Base-by-base conservation (phyloP, 2,113 vertebrate species). In the Oenanthe oenanthe region DNA sequence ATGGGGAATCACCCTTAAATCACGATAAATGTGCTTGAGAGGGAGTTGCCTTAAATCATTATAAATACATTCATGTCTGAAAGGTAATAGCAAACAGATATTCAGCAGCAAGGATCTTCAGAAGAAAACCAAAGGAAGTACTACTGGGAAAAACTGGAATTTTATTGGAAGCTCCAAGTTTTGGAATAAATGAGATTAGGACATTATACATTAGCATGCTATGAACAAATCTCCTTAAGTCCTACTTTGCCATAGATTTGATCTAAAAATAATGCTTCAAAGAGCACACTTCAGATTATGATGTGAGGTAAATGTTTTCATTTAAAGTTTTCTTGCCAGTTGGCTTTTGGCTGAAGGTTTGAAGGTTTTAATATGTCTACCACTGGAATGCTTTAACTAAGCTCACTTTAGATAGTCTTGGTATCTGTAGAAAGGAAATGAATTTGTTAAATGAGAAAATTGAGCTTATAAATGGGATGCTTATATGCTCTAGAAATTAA, bases 191-290 rank as follows among this genome's bases (percentile, higher is more conserved):
- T 76, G 67, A 60, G 45, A 81, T 56, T 56, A 82, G 36, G n/a
- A 48, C 17, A 22, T 56, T 65, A 72, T 53, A 53, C 10, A 10
- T 85, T 81, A 80, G 24, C 1, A 4, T 86, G 51, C 58, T 71
- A 56, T 19, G 85, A 91, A 84, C 61, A 91, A 72, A 81, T 75
- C 48, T 89, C 61, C 12, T 40, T 25, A 79, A 79, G 47, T 93
- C 62, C 34, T 79, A 24, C 12, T 76, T 94, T 88, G 66, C 36
- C 63, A 36, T 47, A 63, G 73, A 54, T 66, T 26, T 89, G 53
- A 36, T 88, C 71, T 76, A 92, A 88, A 89, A 94, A 79, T 85
- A 85, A 57, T 38, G 29, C 42, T 93, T 94, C 36, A 50, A 79
- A 89, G 73, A 81, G 21, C 12, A 0, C 17, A 21, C 19, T 91